Base-by-base conservation (phyloP, 1,140 invertebrate species). In the Amphibalanus amphitrite region DNA sequence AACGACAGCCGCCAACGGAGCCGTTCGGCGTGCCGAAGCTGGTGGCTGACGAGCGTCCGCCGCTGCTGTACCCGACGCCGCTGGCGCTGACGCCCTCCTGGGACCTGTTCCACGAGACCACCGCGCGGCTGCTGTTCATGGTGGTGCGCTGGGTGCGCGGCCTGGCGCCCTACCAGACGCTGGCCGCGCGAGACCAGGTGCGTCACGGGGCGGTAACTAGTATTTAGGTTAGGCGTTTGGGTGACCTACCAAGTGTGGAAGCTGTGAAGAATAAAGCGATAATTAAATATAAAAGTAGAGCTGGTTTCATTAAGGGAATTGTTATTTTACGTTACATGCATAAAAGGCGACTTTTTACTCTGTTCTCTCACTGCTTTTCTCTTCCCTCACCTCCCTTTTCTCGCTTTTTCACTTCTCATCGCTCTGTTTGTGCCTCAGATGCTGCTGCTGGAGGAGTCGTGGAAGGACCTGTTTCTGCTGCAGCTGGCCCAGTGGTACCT, bases 71-170 rank as follows among this genome's bases (percentile, higher is more conserved):
- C 23, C 75, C 85, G 0, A 79, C 86, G 38, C 77, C 79, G 1
- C 81, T 87, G 17, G 81, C 86, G 3, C 81, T 88, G 29, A 84
- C 88, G 4, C 87, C 90, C 1, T 89, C 89, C 29, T 92, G 90
- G 90, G 90, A 92, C 80, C 85, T 90, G 74, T 82, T 92, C 72
- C 90, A 95, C 87, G 93, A 95, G 81, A 93, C 91, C 8, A 93
- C 92, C 70, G 92, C 93, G 0, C 84, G 92, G 67, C 82, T 96
- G 10, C 82, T 96, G 0, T 95, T 95, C 79, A 94, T 94, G 89
- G 90, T 92, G 20, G 91, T 96, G 4, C 85, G 90, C 69, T 96
- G 93, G 93, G 91, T 95, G 59, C 86, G 90, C 75, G 93, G 91
- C 78, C 81, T 96, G 67, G 91, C 90, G 28, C 91, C 92, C 0